Evolutionary conservation across 2,888 invertebrate genomes (phyloP).

Genomic region (Yponomeuta evonymella): DNA sequence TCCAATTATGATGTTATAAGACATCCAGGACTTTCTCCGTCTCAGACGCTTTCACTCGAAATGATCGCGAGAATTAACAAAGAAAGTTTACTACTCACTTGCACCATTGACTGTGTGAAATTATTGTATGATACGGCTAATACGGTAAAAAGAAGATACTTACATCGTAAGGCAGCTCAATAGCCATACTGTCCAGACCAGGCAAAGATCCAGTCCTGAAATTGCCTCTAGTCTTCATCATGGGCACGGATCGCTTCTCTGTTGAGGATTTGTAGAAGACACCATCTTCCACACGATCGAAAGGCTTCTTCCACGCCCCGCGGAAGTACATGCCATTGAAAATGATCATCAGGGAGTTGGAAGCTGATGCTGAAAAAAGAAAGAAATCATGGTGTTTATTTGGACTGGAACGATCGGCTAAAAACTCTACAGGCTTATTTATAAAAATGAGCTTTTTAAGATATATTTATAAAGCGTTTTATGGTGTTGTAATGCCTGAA

Average conservation of each 20-base stretch:
- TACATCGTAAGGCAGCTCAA: slow-evolving; percentile 86
- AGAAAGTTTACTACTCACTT: no score
- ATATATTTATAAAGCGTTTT: no score
- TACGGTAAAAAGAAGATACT: slow-evolving; percentile 28
- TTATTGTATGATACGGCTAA: no score
- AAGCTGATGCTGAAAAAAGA: slow-evolving; percentile 44
- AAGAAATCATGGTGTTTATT: background rate
- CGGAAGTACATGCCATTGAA: slow-evolving; percentile 88
- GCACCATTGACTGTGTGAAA: no score
- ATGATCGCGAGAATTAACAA: no score
- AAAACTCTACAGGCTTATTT: no score
- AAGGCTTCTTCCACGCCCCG: slow-evolving; percentile 84
- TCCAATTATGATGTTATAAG: no score
- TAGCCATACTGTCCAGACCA: slow-evolving; percentile 79
- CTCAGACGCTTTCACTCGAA: no score
- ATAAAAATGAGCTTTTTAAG: no score
- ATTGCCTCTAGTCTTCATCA: slow-evolving; percentile 81
- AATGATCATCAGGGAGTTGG: slow-evolving; percentile 79
- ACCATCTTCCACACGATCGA: slow-evolving; percentile 71
- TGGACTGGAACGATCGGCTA: no score
- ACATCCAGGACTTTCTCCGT: no score
- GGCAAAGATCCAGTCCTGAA: slow-evolving; percentile 79
- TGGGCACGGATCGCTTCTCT: slow-evolving; percentile 76
- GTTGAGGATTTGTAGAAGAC: slow-evolving; percentile 79
- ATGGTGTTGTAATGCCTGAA: no score